Percentiles rank a stretch among this genome's conserved stretches.
Conservation (phyloP, 2,797 vertebrate genomes). For the Acipenser ruthenus region DNA sequence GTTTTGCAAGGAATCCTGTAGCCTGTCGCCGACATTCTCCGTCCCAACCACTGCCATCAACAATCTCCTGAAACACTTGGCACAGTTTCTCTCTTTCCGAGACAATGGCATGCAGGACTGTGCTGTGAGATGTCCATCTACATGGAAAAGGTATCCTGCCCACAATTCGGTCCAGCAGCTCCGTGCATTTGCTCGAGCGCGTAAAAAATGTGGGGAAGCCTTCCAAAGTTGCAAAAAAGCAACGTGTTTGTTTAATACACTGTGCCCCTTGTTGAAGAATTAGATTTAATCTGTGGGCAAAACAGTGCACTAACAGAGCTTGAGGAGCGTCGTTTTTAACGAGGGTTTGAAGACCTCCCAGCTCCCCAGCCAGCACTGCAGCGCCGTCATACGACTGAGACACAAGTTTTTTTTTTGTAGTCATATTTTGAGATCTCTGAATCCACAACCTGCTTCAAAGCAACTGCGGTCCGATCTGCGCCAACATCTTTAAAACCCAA, state of each 20-base stretch:
- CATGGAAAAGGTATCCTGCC: background rate
- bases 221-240: background rate
- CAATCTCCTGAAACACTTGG: background rate
- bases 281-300: background rate
- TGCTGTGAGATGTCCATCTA: background rate
- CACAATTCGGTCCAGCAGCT: background rate
- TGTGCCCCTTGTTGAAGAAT: conserved; percentile 7
- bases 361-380: background rate
- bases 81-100: background rate
- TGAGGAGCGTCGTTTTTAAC: background rate
- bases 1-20: background rate
- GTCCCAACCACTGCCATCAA: background rate
- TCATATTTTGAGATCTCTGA: background rate
- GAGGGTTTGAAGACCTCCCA: background rate
- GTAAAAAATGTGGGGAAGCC: background rate
- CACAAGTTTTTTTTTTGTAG: background rate
- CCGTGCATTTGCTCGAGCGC: background rate
- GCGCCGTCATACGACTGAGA: background rate
- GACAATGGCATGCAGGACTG: background rate
- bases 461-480: background rate
- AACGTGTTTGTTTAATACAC: conserved; percentile 6
- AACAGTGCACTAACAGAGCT: background rate
- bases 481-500: background rate
- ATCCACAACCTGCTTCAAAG: background rate
- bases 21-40: background rate